Base-by-base conservation (phyloP, 1,140 invertebrate species). In the Melanaphis sacchari region DNA sequence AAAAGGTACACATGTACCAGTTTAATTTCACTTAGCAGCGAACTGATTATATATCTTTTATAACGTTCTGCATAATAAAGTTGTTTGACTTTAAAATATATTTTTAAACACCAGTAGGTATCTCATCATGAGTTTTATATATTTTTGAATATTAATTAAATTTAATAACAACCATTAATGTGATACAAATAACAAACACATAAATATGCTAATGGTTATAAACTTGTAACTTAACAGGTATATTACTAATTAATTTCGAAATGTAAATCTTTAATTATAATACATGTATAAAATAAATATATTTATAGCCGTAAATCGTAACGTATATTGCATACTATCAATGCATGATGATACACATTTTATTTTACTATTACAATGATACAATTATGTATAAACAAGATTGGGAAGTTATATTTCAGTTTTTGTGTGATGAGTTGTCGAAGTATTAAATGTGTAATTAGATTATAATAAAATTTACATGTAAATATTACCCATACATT, bases 151-250 rank as follows among this genome's bases (percentile, higher is more conserved):
- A 88, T 88, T 88, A 49, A 88, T 88, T 88, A 31, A 88, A 88
- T n/a, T n/a, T 46, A 88, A 88, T 88, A 88, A 88, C 85, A 88
- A 88, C 31, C 85, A 36, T 88, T 88, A 84, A 84, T 84, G 82
- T 84, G 40, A 85, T 41, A 85, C 41, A 43, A 40, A 85, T 85
- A 85, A 85, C 26, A 85, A 87, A 85, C 15, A 87, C 40, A 43
- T 43, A n/a, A 46, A 87, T 43, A 87, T 87, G 5, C 41, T 87
- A 87, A 84, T 84, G 82, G 82, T 84, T 40, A 40, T 76, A 76
- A n/a, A 76, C 5, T 18, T 76, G 36, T 41, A 40, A 84, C 36
- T 84, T 84, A 40, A 2, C 24, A 76, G 59, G 59, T 76, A 76
- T n/a, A 31, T 76, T 76, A 76, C 59, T 76, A 76, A 76, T 76